A percentile compares a stretch with the other conserved stretches of the same genome.
phyloP scores from a whole-genome alignment of 2,797 vertebrate species.

The Philypnodon macrostomus region DNA sequence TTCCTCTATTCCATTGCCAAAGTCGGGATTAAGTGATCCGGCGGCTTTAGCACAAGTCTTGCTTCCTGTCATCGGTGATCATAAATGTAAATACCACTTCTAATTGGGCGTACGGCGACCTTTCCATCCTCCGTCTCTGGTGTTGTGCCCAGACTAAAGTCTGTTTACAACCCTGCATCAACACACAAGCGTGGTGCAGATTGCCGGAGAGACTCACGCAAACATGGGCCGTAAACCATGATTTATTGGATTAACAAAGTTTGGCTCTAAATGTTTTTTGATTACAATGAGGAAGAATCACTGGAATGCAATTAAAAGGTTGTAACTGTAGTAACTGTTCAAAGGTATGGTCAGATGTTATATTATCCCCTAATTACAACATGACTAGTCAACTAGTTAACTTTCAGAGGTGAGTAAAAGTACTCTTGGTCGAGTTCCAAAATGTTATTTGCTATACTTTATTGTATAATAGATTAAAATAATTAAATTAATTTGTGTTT shows the following conservation, averaged over 20 bases:
- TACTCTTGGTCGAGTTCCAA: too few species aligned
- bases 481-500: too few species aligned
- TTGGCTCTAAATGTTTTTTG: not conserved
- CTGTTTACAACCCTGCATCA: slow-evolving; percentile 6
- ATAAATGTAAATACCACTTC: slow-evolving; percentile 65
- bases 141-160: slow-evolving; percentile 33
- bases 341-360: too few species aligned
- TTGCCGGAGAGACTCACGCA: not conserved
- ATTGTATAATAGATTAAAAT: too few species aligned
- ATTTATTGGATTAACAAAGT: not conserved
- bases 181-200: too few species aligned
- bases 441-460: too few species aligned
- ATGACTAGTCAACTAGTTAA: too few species aligned
- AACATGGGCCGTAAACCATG: not conserved
- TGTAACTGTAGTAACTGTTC: too few species aligned
- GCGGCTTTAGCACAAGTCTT: slow-evolving; percentile 43
- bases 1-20: slow-evolving; percentile 39
- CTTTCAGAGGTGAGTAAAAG: too few species aligned
- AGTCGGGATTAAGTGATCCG: slow-evolving; percentile 57
- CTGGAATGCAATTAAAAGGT: too few species aligned
- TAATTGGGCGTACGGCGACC: slow-evolving; percentile 73
- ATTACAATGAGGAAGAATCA: too few species aligned
- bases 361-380: too few species aligned
- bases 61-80: slow-evolving; percentile 62
- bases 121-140: slow-evolving; percentile 54